Percentiles rank a stretch among this genome's conserved stretches.
phyloP scores from a whole-genome alignment of 2,797 vertebrate genomes.

The Oreonectes daqikongensis region DNA sequence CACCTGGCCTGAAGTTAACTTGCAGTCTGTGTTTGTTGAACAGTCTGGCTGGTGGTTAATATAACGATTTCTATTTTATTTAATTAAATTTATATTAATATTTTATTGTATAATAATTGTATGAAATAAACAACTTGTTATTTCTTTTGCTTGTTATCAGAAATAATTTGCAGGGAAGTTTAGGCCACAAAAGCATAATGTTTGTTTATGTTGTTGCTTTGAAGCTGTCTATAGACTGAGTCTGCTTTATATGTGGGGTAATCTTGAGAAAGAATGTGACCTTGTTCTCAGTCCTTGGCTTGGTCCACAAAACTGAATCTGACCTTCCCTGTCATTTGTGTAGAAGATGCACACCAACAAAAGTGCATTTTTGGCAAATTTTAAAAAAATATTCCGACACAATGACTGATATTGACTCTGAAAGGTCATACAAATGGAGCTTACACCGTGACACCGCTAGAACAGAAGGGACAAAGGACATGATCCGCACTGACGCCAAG shows the following conservation, averaged over 20 bases:
- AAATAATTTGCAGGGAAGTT: too few relatives aligned
- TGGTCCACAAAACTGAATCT: slow-evolving; percentile 17
- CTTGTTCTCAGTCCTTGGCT: slow-evolving; percentile 44
- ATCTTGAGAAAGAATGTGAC: slow-evolving; percentile 44
- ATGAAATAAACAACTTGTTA: too few relatives aligned
- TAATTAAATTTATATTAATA: too few relatives aligned
- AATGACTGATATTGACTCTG: slow-evolving; percentile 22
- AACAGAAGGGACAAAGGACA: neutral
- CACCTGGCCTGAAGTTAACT: too few relatives aligned
- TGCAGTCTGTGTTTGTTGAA: too few relatives aligned
- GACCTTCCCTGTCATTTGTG: slow-evolving; percentile 35
- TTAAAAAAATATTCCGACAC: neutral
- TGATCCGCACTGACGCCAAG: neutral
- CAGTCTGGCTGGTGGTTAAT: too few relatives aligned
- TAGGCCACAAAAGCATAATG: too few relatives aligned
- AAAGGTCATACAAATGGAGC: neutral
- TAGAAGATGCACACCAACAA: slow-evolving; percentile 41
- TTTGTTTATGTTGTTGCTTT: too few relatives aligned
- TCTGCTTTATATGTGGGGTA: slow-evolving; percentile 1
- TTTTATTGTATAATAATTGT: too few relatives aligned
- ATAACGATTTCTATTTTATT: too few relatives aligned
- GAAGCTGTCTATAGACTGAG: too few relatives aligned
- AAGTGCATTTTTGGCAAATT: slow-evolving; percentile 2
- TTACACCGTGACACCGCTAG: neutral
- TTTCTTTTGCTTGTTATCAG: too few relatives aligned